phyloP scores from a whole-genome alignment of 2,888 invertebrate species.

The Rhabditoides inermis region DNA sequence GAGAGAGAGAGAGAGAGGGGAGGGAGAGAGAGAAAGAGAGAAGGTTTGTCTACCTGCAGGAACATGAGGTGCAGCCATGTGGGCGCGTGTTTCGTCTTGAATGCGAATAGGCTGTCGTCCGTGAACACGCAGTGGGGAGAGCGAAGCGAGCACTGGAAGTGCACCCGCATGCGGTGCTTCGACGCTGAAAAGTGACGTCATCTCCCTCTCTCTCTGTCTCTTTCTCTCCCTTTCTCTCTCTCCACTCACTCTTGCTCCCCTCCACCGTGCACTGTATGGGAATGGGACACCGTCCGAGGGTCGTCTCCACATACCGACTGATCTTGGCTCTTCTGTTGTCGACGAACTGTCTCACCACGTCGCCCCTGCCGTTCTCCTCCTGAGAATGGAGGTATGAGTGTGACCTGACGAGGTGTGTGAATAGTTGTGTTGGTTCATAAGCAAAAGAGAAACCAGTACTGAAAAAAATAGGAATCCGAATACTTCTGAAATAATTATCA shows the following conservation, averaged over 20 bases:
- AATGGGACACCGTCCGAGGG: constrained; percentile 74
- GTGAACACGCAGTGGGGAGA: constrained; percentile 74
- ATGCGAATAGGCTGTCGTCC: constrained; percentile 55
- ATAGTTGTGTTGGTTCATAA: no score
- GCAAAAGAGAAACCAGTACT: no score
- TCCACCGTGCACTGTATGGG: constrained; percentile 88
- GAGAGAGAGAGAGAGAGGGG: constrained; percentile 3
- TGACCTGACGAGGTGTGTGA: no score
- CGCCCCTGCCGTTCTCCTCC: constrained; percentile 38
- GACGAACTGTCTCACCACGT: constrained; percentile 79
- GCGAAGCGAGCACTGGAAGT: constrained; percentile 78
- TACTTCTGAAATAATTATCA: no score
- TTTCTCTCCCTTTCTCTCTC: constrained; percentile 4
- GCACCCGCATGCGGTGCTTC: constrained; percentile 76
- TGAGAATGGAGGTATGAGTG: constrained; percentile 10
- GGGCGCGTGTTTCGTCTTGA: constrained; percentile 67
- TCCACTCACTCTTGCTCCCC: constrained; percentile 57
- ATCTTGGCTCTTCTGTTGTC: constrained; percentile 87
- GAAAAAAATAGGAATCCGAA: no score
- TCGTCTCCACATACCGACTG: constrained; percentile 78
- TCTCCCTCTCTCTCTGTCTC: constrained; percentile 5
- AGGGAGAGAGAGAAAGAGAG: background rate
- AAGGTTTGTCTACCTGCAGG: constrained; percentile 63
- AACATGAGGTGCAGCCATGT: constrained; percentile 95
- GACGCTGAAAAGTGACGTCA: constrained; percentile 57